These are phyloP conservation scores for Drosophila baimaii DNA, from an alignment of 1,140 invertebrate genomes.

Conservation along the genomic window DNA sequence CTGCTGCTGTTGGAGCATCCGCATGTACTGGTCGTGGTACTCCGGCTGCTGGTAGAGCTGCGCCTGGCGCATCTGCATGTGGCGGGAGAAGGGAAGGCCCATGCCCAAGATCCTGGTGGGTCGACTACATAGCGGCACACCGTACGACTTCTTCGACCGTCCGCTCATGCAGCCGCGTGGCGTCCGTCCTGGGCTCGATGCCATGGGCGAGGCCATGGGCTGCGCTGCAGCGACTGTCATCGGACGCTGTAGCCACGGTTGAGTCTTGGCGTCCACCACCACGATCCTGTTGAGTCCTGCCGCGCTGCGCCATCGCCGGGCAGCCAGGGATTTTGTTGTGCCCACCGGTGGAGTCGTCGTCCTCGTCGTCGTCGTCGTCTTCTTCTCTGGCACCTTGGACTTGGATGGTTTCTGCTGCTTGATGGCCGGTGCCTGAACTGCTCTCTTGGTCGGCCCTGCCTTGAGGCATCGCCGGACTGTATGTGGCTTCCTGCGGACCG, in stretches of 20 bases:
- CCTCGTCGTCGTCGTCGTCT: too few relatives aligned
- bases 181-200: background rate
- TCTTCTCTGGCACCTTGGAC: background rate
- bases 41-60: constrained; percentile 27
- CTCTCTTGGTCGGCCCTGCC: background rate
- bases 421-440: background rate
- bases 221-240: background rate
- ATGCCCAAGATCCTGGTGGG: constrained; percentile 38
- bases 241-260: background rate
- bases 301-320: background rate
- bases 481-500: background rate
- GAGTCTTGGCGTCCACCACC: constrained; percentile 24
- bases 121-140: constrained; percentile 40
- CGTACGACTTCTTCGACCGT: constrained; percentile 4
- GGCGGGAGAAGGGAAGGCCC: constrained; percentile 6
- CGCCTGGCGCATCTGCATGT: constrained; percentile 27
- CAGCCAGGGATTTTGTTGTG: background rate
- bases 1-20: constrained; percentile 18
- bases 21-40: constrained; percentile 28
- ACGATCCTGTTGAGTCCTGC: background rate
- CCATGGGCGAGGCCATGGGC: too few relatives aligned
- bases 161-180: background rate
- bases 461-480: background rate
- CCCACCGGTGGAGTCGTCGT: background rate
- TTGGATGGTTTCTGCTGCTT: background rate